phyloP scores from a whole-genome alignment of 1,140 invertebrate species.

The Pectinophora gossypiella region DNA sequence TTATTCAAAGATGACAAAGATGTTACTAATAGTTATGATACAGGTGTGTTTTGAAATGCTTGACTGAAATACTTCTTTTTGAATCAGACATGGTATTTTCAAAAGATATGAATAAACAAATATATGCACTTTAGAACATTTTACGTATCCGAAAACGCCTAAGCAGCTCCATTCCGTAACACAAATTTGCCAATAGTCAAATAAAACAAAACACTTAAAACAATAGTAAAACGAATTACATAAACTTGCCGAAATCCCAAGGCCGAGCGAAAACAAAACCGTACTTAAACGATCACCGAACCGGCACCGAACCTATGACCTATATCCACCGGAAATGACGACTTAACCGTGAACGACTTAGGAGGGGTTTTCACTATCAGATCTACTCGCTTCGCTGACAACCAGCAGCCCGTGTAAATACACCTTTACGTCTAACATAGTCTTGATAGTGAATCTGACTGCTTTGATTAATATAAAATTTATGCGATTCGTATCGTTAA shows the following conservation, averaged over 20 bases:
- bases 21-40: too few relatives aligned
- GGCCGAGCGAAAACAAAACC: conserved; percentile 57
- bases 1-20: too few relatives aligned
- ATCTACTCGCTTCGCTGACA: conserved; percentile 29
- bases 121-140: too few relatives aligned
- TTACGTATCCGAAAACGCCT: too few relatives aligned
- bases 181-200: neutral
- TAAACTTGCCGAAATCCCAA: conserved; percentile 51
- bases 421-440: conserved; percentile 31
- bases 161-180: neutral
- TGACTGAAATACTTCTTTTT: too few relatives aligned
- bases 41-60: too few relatives aligned
- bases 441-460: conserved; percentile 18
- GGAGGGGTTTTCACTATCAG: conserved; percentile 58
- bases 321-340: conserved; percentile 54
- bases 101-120: too few relatives aligned
- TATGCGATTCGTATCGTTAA: too few relatives aligned
- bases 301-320: conserved; percentile 52
- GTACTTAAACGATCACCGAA: conserved; percentile 52
- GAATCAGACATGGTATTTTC: too few relatives aligned
- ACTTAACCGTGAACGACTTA: conserved; percentile 39
- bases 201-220: conserved; percentile 16
- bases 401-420: conserved; percentile 52
- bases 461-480: too few relatives aligned
- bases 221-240: conserved; percentile 39